Evolutionary conservation across 2,797 vertebrate species (phyloP), one percentile per base, ranked within the genome.

Genomic region (Vespertilio murinus): DNA sequence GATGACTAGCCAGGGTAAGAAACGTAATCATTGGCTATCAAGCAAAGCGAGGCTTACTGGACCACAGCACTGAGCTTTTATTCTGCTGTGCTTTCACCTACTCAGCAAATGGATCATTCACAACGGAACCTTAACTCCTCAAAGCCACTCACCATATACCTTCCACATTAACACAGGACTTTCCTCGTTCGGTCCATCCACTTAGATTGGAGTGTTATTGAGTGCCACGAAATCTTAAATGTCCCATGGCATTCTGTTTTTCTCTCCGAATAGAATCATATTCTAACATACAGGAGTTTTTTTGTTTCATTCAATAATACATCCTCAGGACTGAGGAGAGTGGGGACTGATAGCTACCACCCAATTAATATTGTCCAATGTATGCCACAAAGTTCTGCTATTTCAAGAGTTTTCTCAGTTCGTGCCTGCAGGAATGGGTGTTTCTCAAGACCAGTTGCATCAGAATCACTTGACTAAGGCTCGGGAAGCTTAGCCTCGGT

Each of bases 1-100:
- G 35, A 45, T 75, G 47, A 87, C 61, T 22, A 30, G 23, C 18
- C n/a, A 71, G 9, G 9, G 4, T 35, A 10, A 94, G 65, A 94
- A 93, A 71, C 7, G 11, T 22, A 74, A 74, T 67, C 14, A 64
- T 47, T 16, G 70, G 73, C 35, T 64, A 85, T 9, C 1, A 30
- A 91, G 80, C 38, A 83, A 61, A 88, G 38, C 69, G 87, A 91
- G 95, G 35, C 2, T 86, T 38, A 71, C 33, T 88, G 25, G 64
- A 52, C 69, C 59, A 23, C 67, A 42, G n/a, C 7, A 74, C n/a
- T 49, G n/a, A 25, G 64, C 73, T 40, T n/a, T 88, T 71, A 28
- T 49, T 89, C 71, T 80, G 16, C 18, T 42, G 13, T 90, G 87
- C 78, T 91, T 79, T 88, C 54, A 75, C 38, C 56, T 67, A 25